Percentiles rank a stretch among this genome's conserved stretches.
Conservation (phyloP, 2,888 invertebrate genomes). For the Mythimna pallens region DNA sequence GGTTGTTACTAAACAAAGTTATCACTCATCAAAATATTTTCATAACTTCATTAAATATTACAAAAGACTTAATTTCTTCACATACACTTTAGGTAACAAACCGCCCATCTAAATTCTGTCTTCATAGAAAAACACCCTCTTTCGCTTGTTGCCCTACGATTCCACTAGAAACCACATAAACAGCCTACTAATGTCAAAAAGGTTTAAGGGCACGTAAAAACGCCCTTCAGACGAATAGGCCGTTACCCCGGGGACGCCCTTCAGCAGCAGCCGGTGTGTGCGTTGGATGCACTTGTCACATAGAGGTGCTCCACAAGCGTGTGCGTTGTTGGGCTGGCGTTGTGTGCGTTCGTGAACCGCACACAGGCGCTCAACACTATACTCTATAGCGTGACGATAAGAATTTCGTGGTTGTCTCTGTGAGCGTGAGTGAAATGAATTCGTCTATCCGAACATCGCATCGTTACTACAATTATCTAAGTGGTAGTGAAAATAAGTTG, state of each 20-base stretch:
- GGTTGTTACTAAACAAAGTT: conserved; percentile 8
- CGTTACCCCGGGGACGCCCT: conserved; percentile 67
- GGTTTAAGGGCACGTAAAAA: conserved; percentile 64
- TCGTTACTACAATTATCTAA: conserved; percentile 47
- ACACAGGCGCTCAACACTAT: conserved; percentile 17
- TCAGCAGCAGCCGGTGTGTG: conserved; percentile 46
- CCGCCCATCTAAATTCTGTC: neutral
- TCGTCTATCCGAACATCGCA: conserved; percentile 26
- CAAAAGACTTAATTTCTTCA: conserved; percentile 4
- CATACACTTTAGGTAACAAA: neutral
- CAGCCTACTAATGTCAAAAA: conserved; percentile 52
- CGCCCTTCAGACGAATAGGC: conserved; percentile 71
- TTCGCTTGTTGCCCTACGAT: neutral
- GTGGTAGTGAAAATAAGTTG: conserved; percentile 28
- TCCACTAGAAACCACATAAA: conserved; percentile 24
- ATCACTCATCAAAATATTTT: conserved; percentile 15
- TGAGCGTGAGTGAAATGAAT: conserved; percentile 45
- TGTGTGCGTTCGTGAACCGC: conserved; percentile 27
- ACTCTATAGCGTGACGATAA: conserved; percentile 25
- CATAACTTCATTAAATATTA: conserved; percentile 20
- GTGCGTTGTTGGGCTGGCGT: conserved; percentile 8
- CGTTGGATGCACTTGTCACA: conserved; percentile 56
- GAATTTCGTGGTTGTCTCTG: conserved; percentile 25
- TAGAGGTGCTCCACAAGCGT: conserved; percentile 1
- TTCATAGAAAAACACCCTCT: neutral